These are phyloP conservation scores for Poeciliopsis retropinna DNA, from an alignment of 2,113 vertebrate genomes.

Conservation along the genomic window DNA sequence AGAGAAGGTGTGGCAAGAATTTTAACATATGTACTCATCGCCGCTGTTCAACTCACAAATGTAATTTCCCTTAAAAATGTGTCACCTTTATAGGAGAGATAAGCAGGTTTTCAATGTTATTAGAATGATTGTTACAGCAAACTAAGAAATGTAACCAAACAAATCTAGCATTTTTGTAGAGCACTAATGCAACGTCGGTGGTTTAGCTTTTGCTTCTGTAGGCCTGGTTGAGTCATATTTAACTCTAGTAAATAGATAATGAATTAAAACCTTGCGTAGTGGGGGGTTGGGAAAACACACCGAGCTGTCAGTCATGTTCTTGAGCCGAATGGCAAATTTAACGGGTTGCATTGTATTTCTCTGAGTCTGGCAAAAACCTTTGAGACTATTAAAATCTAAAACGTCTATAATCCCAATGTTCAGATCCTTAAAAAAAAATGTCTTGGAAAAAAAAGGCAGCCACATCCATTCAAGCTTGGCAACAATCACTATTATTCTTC, in stretches of 20 bases:
- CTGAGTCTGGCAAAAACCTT: neutral
- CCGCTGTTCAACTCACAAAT: no score
- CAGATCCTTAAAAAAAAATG: constrained; percentile 7
- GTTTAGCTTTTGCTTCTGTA: neutral
- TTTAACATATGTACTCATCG: no score
- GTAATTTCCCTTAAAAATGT: no score
- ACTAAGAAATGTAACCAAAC: no score
- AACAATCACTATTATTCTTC: constrained; percentile 46
- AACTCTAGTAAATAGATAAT: neutral
- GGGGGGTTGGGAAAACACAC: neutral
- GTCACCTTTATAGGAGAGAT: no score
- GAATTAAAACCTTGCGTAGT: neutral
- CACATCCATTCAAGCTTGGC: constrained; percentile 23
- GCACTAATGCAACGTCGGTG: no score
- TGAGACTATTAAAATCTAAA: neutral
- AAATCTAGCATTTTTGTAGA: no score
- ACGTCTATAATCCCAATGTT: constrained; percentile 1
- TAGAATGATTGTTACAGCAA: no score
- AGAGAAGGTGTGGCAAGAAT: no score
- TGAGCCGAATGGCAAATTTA: neutral
- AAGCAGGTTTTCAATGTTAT: no score
- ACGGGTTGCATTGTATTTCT: neutral
- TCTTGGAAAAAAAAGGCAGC: constrained; percentile 30
- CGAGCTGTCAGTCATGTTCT: neutral
- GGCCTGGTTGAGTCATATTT: neutral